A percentile compares a stretch with the other conserved stretches of the same genome.
Conservation (phyloP, 1,140 invertebrate genomes). For the Heterodera schachtii region DNA sequence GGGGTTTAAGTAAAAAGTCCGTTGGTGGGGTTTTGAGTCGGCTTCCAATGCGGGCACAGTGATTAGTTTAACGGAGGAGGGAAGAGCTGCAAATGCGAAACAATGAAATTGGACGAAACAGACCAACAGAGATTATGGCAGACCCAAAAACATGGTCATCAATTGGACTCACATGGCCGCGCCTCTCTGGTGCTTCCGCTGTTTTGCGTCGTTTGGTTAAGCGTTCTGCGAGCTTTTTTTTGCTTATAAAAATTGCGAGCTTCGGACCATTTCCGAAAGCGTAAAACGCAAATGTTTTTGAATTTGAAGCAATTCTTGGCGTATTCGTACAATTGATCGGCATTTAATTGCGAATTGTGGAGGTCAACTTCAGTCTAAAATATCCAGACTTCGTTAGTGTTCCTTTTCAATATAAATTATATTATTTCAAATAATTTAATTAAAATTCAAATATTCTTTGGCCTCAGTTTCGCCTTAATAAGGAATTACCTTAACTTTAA, state of each 20-base stretch:
- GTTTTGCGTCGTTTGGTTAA: background rate
- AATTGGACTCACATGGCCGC: constrained; percentile 15
- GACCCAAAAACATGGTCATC: background rate
- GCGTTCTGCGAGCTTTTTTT: constrained; percentile 17
- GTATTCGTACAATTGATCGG: constrained; percentile 48
- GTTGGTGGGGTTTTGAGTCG: constrained; percentile 39
- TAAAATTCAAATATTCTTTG: no score
- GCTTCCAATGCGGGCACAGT: constrained; percentile 50
- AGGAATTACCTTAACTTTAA: constrained; percentile 40
- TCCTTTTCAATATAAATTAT: no score
- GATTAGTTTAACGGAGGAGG: constrained; percentile 46
- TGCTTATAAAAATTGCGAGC: constrained; percentile 47
- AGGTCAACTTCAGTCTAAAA: constrained; percentile 38
- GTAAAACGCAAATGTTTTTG: constrained; percentile 50
- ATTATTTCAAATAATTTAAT: no score
- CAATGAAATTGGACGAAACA: background rate
- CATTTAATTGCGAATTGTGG: constrained; percentile 36
- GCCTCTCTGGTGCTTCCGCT: background rate
- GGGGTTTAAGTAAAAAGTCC: constrained; percentile 50
- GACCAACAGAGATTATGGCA: no score
- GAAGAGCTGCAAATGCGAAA: constrained; percentile 42
- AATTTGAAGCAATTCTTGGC: constrained; percentile 50
- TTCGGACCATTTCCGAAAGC: constrained; percentile 52
- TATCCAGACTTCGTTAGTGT: no score
- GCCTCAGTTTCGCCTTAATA: no score